Base-by-base conservation (phyloP, 1,140 invertebrate genomes). In the Tetramorium alpestre region DNA sequence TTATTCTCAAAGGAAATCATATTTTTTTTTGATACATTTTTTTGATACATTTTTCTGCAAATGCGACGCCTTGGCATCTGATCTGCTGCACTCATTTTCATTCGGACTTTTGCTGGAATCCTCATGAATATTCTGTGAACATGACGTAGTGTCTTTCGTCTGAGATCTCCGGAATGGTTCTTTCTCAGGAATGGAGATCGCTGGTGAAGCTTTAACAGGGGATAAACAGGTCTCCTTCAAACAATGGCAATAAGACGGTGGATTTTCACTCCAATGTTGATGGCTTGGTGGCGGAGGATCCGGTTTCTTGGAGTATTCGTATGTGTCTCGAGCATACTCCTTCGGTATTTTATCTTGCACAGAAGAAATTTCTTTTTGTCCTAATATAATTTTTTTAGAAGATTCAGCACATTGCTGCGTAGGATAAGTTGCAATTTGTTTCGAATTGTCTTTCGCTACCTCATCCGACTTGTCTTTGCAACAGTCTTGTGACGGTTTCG, bases 221-320 rank as follows among this genome's bases (percentile, higher is more conserved):
- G n/a, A 0, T 6, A 38, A 1, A 3, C 16, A 8, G 41, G 10
- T 38, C 13, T 47, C 67, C 2, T 28, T 41, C 18, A 5, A 28
- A 51, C 38, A 58, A 44, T 3, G 0, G 8, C 62, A 80, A 33
- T 81, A 70, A 70, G 51, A 8, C 33, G 38, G 49, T 16, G 4
- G 56, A 44, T 65, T 77, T 1, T 90, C 28, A 5, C 78, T 60
- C 85, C 85, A 90, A 25, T 90, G 89, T 3, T 1, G 7, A 10
- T 47, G 33, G 7, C 22, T 73, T 0, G 85, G 78, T 1, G 89
- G 87, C 3, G 70, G 60, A 22, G 85, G 65, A 11, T 87, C 85
- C 2, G 44, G 51, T 0, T 41, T 11, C 4, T 13, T 2, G n/a
- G 62, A 11, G 10, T 70, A 11, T 1, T 54, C 41, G 16, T 60